These are phyloP conservation scores for Platichthys flesus DNA, from an alignment of 2,113 vertebrate genomes.

Conservation along the genomic window DNA sequence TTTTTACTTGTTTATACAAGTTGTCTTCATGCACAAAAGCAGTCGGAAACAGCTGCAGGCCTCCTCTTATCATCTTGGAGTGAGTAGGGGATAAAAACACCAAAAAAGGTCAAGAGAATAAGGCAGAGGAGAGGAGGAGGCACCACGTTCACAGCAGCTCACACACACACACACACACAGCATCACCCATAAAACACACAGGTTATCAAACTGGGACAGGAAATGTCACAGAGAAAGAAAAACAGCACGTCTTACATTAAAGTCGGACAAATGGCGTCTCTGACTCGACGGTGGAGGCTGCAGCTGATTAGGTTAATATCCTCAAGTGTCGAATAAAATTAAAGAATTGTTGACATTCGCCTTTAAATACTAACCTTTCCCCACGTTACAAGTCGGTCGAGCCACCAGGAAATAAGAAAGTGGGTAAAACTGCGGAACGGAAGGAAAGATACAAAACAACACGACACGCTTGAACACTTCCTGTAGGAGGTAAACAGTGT, in stretches of 20 bases:
- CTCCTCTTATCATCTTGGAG: conserved; percentile 18
- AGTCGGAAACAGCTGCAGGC: not conserved
- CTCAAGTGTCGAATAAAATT: not conserved
- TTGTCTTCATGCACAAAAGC: not conserved
- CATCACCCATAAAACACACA: conserved; percentile 11
- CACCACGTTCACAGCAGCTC: not conserved
- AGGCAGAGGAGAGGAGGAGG: conserved; percentile 18
- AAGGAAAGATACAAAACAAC: not conserved
- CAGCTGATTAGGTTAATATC: not conserved
- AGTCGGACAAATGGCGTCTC: not conserved
- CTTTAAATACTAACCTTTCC: not conserved
- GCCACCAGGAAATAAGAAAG: not conserved
- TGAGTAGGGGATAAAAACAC: conserved; percentile 41
- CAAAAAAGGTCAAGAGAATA: conserved; percentile 75
- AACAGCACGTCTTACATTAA: not conserved
- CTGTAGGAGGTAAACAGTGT: not conserved
- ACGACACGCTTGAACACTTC: not conserved
- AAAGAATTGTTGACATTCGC: not conserved
- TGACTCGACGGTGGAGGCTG: too few relatives aligned
- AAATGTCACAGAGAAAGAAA: conserved; percentile 24
- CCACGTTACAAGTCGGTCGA: not conserved
- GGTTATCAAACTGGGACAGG: conserved; percentile 2
- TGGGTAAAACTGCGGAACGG: conserved; percentile 23
- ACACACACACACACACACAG: not conserved
- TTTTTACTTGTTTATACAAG: not conserved